These are phyloP conservation scores for Nesogale talazaci DNA, from an alignment of 2,113 vertebrate genomes.

Conservation along the genomic window DNA sequence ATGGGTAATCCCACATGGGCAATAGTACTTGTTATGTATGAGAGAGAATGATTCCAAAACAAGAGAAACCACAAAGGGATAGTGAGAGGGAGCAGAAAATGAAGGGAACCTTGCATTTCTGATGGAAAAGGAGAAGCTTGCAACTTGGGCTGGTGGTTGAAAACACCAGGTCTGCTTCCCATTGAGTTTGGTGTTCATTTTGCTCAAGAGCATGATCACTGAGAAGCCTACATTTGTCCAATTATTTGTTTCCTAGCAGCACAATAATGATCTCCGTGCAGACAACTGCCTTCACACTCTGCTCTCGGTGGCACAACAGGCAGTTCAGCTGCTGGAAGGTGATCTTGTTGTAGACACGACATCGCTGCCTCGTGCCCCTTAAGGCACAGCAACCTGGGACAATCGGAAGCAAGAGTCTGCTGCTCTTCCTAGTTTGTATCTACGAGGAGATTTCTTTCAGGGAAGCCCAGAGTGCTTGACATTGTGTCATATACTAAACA, in stretches of 20 bases:
- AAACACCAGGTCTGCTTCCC: neutral
- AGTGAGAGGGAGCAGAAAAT: conserved; percentile 45
- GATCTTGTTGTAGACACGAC: neutral
- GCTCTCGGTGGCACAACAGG: neutral
- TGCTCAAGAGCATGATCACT: neutral
- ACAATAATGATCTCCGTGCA: neutral
- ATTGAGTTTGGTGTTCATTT: neutral
- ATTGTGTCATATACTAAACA: conserved; percentile 52
- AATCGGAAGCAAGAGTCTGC: neutral
- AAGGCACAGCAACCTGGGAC: neutral
- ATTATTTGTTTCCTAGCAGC: neutral
- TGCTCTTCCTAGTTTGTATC: neutral
- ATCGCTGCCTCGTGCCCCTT: neutral
- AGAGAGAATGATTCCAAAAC: conserved; percentile 77
- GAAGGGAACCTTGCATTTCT: conserved; percentile 51
- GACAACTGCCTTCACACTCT: neutral
- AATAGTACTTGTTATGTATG: conserved; percentile 75
- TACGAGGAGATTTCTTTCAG: neutral
- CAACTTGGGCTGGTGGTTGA: neutral
- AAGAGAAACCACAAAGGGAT: conserved; percentile 70
- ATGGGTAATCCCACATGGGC: conserved; percentile 72
- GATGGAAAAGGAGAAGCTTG: conserved; percentile 23
- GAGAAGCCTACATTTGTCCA: neutral
- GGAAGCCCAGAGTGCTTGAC: neutral
- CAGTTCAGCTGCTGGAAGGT: neutral